Evolutionary conservation across 2,888 invertebrate genomes (phyloP).

Genomic region (Pammene aurita): DNA sequence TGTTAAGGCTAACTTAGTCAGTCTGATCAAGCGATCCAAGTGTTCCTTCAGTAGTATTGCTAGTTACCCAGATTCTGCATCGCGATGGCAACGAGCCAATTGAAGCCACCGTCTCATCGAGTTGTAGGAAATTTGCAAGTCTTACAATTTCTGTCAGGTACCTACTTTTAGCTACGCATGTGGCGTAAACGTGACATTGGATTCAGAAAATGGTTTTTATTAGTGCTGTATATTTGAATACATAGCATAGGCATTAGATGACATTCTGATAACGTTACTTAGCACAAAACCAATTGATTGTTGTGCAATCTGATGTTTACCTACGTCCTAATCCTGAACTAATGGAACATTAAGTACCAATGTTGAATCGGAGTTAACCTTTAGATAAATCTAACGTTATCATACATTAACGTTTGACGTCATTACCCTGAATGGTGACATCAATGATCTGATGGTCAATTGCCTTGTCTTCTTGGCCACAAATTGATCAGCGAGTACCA

Average conservation of each 20-base stretch:
- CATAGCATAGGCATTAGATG: not conserved
- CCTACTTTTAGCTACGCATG: constrained; percentile 23
- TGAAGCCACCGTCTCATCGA: constrained; percentile 13
- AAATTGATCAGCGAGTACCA: constrained; percentile 30
- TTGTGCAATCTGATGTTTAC: constrained; percentile 13
- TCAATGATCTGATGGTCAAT: constrained; percentile 42
- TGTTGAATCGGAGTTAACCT: not conserved
- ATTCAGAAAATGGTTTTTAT: constrained; percentile 11
- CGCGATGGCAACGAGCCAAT: constrained; percentile 38
- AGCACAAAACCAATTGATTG: constrained; percentile 4
- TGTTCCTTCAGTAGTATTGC: constrained; percentile 23
- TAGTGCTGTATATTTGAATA: constrained; percentile 4
- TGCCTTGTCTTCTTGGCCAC: constrained; percentile 36
- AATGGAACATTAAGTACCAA: constrained; percentile 3
- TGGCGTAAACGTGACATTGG: constrained; percentile 19
- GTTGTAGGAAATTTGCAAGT: constrained; percentile 23
- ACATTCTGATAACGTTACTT: constrained; percentile 18
- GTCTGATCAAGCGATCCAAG: constrained; percentile 20
- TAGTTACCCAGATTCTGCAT: constrained; percentile 29
- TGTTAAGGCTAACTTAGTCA: constrained; percentile 41
- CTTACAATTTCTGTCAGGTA: constrained; percentile 23
- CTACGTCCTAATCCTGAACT: not conserved
- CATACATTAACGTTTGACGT: constrained; percentile 29
- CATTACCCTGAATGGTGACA: constrained; percentile 33
- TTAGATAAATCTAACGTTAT: constrained; percentile 1